Evolutionary conservation across 2,797 vertebrate species (phyloP), one percentile per base, ranked within the genome.

Genomic region (Pangasius macronema): DNA sequence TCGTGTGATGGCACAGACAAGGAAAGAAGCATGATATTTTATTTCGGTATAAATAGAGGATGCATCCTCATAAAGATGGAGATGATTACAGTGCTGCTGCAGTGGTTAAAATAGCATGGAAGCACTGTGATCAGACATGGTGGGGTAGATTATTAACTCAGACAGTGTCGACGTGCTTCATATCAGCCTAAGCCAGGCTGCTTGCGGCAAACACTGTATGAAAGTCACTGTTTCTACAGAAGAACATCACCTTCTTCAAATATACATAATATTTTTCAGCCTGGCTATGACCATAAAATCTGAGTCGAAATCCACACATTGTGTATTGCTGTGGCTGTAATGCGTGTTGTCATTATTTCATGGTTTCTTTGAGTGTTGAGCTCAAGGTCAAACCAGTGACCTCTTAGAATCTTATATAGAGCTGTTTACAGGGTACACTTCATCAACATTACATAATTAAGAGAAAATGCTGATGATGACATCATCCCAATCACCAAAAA

Each of bases 361-460:
- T 33, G 83, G 89, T 90, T 53, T 42, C 14, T 49, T n/a, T 57
- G 11, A n/a, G 39, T 72, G 53, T 75, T 61, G 90, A 90, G 86
- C 91, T 95, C 94, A 95, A 95, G 95, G 95, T 95, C 94, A 95
- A 92, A 93, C 90, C 92, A 90, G 87, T 94, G 92, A 91, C 92
- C 93, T 92, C 89, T 33, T 39, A 8, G 53, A 57, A 80, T 85
- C 87, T 93, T 93, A 91, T 95, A 92, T 92, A 90, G 87, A 92
- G 89, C 93, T 91, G 92, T 93, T 93, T 91, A 91, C 92, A 93
- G 91, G 89, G 89, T 90, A 87, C 89, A 91, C 91, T 93, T 94
- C 92, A 93, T 92, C 92, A 92, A 92, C 91, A 91, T 94, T 94
- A 94, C 90, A 93, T 93, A 92, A 94, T 93, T 90, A 93, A 90